phyloP scores from a whole-genome alignment of 2,797 vertebrate species.

The Pelodytes ibericus region DNA sequence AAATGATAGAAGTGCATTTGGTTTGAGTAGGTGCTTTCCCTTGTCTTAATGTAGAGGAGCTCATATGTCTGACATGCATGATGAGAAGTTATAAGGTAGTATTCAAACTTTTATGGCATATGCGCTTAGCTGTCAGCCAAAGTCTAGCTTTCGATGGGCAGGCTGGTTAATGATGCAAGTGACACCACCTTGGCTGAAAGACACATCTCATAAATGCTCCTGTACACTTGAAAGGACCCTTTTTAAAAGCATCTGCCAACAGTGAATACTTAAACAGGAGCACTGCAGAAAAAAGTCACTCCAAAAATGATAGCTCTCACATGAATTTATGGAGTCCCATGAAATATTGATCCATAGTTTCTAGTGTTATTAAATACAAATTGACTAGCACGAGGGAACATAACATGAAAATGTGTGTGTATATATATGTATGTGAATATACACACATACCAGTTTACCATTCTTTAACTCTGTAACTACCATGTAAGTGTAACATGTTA shows the following conservation, averaged over 20 bases:
- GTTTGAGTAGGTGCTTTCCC: constrained; percentile 16
- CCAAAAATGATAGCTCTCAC: constrained; percentile 2
- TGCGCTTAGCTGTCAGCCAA: constrained; percentile 41
- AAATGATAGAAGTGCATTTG: constrained; percentile 30
- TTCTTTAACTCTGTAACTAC: too few species aligned
- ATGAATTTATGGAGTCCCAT: constrained; percentile 12
- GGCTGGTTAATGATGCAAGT: constrained; percentile 51
- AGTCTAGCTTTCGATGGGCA: constrained; percentile 36
- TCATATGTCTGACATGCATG: constrained; percentile 45
- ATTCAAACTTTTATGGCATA: constrained; percentile 46
- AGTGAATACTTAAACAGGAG: constrained; percentile 32
- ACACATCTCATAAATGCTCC: constrained; percentile 49
- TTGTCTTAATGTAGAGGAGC: constrained; percentile 19
- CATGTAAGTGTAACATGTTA: too few species aligned
- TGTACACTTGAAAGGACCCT: constrained; percentile 42
- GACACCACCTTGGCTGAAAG: constrained; percentile 49
- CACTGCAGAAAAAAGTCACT: constrained; percentile 18
- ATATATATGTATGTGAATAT: neutral
- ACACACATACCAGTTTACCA: too few species aligned
- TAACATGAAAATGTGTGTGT: neutral
- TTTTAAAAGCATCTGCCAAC: constrained; percentile 46
- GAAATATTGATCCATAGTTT: constrained; percentile 19
- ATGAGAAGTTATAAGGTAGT: constrained; percentile 39
- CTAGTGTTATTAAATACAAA: constrained; percentile 4
- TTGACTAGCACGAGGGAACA: neutral